phyloP scores from a whole-genome alignment of 1,140 invertebrate species.

The Papilio polyxenes region DNA sequence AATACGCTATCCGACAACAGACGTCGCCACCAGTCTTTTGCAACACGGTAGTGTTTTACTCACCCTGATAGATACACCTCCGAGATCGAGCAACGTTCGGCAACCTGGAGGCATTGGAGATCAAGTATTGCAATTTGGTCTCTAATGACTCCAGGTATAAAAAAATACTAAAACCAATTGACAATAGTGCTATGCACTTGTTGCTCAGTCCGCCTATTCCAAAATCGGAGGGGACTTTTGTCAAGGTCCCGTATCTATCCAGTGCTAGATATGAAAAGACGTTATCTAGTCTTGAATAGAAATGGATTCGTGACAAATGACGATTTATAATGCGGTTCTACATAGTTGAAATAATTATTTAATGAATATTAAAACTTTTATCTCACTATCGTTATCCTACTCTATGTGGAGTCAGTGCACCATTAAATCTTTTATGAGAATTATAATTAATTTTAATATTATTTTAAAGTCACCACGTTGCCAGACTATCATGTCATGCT shows the following conservation, averaged over 20 bases:
- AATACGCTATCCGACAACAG: constrained; percentile 3
- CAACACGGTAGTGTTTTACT: neutral
- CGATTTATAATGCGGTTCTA: no score
- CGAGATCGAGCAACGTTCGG: neutral
- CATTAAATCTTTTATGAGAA: no score
- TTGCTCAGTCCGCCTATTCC: neutral
- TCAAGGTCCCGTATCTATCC: neutral
- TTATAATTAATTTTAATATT: no score
- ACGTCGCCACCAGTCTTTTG: neutral
- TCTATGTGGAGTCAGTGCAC: no score
- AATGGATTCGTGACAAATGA: no score
- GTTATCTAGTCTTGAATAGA: neutral
- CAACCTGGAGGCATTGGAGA: neutral
- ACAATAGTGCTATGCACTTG: neutral
- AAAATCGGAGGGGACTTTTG: neutral
- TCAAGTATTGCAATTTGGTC: neutral
- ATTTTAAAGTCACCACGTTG: no score
- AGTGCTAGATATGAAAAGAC: neutral
- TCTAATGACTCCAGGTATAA: constrained; percentile 4
- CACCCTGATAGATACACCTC: neutral
- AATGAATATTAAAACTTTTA: neutral
- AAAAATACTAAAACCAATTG: neutral
- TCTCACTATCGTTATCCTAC: no score
- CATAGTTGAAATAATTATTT: no score
- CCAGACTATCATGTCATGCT: no score